Percentiles rank a stretch among this genome's conserved stretches.
Conservation (phyloP, 2,888 invertebrate genomes). For the Sceliomorpha sp. region DNA sequence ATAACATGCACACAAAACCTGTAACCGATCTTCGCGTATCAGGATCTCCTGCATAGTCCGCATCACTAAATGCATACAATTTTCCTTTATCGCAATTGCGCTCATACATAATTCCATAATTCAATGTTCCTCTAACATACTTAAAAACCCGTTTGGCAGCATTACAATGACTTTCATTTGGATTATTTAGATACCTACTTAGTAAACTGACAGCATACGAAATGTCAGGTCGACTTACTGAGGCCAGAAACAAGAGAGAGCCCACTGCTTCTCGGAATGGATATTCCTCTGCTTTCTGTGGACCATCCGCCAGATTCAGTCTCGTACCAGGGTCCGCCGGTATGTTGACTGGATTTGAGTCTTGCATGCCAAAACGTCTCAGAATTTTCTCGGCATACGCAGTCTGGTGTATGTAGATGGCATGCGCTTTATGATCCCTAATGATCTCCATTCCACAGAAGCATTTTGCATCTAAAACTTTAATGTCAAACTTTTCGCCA, state of each 20-base stretch:
- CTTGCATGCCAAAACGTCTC: conserved; percentile 31
- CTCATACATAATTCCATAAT: too few species aligned
- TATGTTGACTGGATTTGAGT: conserved; percentile 38
- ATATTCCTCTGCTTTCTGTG: too few species aligned
- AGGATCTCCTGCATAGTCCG: too few species aligned
- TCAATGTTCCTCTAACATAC: too few species aligned
- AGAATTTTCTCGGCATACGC: conserved; percentile 44
- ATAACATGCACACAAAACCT: too few species aligned
- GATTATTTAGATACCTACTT: conserved; percentile 16
- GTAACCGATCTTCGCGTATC: too few species aligned
- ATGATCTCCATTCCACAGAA: conserved; percentile 57
- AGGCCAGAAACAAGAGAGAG: conserved; percentile 20
- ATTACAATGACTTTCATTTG: conserved; percentile 19
- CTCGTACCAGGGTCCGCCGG: conserved; percentile 39
- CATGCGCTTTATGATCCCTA: conserved; percentile 7
- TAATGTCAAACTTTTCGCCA: conserved; percentile 29
- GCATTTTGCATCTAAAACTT: conserved; percentile 13
- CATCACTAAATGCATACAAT: too few species aligned
- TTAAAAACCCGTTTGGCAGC: too few species aligned
- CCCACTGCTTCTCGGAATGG: conserved; percentile 31
- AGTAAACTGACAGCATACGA: conserved; percentile 23
- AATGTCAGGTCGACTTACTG: conserved; percentile 22
- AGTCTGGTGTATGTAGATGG: conserved; percentile 49
- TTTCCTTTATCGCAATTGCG: too few species aligned
- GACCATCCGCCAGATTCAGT: conserved; percentile 11